These are phyloP conservation scores for Habropoda laboriosa DNA, from an alignment of 1,140 invertebrate species.

Conservation along the genomic window DNA sequence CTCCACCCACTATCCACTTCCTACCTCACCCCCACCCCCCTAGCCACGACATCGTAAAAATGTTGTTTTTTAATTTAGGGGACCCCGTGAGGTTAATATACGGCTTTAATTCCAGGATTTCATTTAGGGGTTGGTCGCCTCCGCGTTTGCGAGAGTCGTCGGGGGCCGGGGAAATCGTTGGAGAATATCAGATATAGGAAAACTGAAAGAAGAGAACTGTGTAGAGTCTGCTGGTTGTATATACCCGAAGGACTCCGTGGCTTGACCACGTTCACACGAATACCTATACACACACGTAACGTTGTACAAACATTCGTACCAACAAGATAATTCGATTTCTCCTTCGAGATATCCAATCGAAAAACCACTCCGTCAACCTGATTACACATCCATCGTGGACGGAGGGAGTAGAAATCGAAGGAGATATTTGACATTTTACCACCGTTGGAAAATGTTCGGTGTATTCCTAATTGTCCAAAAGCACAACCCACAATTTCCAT, in stretches of 20 bases:
- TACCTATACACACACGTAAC: conserved; percentile 1
- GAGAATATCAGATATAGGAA: neutral
- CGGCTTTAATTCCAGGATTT: conserved; percentile 80
- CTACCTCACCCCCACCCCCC: neutral
- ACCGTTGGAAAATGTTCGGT: no score
- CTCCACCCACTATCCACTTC: neutral
- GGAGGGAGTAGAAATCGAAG: neutral
- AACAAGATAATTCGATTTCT: conserved; percentile 2
- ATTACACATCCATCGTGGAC: neutral
- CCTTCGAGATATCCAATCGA: no score
- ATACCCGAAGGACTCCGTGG: neutral
- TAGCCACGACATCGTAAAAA: conserved; percentile 69
- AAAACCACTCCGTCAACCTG: neutral
- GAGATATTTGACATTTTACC: neutral
- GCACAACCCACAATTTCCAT: conserved; percentile 5
- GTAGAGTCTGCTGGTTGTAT: no score
- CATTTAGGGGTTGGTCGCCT: conserved; percentile 69
- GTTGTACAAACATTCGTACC: conserved; percentile 18
- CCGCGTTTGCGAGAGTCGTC: conserved; percentile 17
- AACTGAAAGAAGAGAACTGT: neutral
- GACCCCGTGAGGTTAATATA: conserved; percentile 78
- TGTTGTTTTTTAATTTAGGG: conserved; percentile 81
- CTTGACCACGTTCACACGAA: conserved; percentile 14
- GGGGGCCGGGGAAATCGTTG: neutral
- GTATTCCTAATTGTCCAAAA: neutral